Evolutionary conservation across 2,888 invertebrate genomes (phyloP), one percentile per base, ranked within the genome.

Genomic region (Drosophila helvetica): DNA sequence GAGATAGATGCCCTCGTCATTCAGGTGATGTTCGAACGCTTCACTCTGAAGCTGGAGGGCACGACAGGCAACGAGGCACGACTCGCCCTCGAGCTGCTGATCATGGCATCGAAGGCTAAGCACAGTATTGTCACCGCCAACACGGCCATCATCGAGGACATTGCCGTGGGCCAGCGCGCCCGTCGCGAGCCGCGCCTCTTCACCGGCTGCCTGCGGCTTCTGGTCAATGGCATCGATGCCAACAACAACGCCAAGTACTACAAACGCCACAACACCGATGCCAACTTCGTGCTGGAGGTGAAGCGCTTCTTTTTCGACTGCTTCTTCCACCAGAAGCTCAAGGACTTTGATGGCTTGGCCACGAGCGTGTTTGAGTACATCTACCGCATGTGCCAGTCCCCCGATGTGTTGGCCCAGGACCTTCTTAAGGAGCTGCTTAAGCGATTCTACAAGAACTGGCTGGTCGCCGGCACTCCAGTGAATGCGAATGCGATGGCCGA

Each of bases 1-100:
- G 93, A 93, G 47, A 91, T 96, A 10, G 93, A 94, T 76, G 93
- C 93, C 52, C 90, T 92, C 19, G 93, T 94, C 47, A 93, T 94
- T 66, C 93, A 97, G 93, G 94, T 96, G 12, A 93, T 98, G 67
- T 98, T 97, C 96, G 96, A 97, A 91, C 95, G 95, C 85, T 97
- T 96, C 89, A 94, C 96, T 0, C 93, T 95, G 83, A 95, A 96
- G 89, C 93, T 94, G 12, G 94, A 95, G 46, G 94, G 95, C 3
- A 95, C 95, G 0, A 94, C 95, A 0, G 93, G 94, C 47, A 93
- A 94, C 78, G 96, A 97, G 71, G 95, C 96, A 59, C 93, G 95
- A 59, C 94, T 95, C 1, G 96, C 97, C 0, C 92, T 97, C 4
- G 93, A 96, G 63, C 90, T 98, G 1, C 93, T 98, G 1, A 95